Percentiles rank a stretch among this genome's conserved stretches.
Conservation (phyloP, 2,797 vertebrate genomes). For the Luscinia megarhynchos region DNA sequence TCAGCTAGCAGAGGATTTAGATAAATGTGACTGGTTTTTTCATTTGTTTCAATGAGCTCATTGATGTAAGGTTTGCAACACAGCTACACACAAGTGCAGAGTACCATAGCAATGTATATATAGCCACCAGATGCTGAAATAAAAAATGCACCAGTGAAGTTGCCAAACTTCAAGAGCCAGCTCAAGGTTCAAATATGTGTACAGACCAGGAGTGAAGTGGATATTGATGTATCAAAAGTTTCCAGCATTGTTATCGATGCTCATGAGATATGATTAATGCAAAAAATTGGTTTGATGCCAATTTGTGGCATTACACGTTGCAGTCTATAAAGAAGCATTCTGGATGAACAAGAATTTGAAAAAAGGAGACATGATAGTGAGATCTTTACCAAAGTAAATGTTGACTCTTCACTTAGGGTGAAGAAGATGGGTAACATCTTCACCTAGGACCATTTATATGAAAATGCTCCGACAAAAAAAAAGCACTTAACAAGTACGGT, state of each 20-base stretch:
- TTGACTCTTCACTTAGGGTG: neutral
- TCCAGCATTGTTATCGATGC: neutral
- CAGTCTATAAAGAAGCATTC: neutral
- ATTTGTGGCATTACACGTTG: neutral
- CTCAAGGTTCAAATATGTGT: neutral
- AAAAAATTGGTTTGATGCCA: neutral
- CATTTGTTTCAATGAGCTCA: neutral
- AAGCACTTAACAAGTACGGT: neutral
- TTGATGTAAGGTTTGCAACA: neutral
- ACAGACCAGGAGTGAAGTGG: neutral
- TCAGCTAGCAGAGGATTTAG: neutral
- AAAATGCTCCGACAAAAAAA: neutral
- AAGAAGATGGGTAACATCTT: neutral
- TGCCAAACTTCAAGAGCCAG: neutral
- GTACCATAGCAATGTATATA: neutral
- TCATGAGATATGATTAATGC: neutral
- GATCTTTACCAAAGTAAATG: neutral
- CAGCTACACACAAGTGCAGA: neutral
- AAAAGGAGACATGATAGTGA: neutral
- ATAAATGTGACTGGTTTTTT: neutral
- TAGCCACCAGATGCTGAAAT: slow-evolving; percentile 3
- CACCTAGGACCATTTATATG: neutral
- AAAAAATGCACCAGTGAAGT: neutral
- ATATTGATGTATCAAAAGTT: neutral
- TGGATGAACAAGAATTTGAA: neutral